These are phyloP conservation scores for Microtus richardsoni DNA, from an alignment of 2,113 vertebrate genomes.

Conservation along the genomic window DNA sequence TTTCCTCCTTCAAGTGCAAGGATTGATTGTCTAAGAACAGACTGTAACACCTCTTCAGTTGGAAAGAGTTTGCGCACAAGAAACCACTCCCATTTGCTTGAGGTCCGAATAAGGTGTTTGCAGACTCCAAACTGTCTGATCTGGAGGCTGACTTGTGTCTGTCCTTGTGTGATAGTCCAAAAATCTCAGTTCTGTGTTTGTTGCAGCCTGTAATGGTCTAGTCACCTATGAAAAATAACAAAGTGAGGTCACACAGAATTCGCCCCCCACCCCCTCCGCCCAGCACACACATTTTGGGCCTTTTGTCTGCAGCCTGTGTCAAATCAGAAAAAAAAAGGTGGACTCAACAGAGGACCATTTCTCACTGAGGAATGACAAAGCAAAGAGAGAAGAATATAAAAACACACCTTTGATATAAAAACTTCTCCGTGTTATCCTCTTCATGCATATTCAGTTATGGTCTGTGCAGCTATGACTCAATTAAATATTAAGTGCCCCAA, in stretches of 20 bases:
- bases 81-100: constrained; percentile 26
- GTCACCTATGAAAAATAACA: neutral
- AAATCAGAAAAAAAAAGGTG: neutral
- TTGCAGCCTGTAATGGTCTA: neutral
- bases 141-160: neutral
- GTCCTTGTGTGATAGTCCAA: neutral
- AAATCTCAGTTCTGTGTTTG: neutral
- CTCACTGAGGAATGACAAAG: neutral
- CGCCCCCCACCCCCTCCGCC: neutral
- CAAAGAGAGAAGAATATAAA: neutral
- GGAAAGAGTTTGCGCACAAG: neutral
- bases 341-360: neutral
- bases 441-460: constrained; percentile 22
- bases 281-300: neutral
- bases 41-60: neutral
- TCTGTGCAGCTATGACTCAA: constrained; percentile 65
- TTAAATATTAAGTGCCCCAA: constrained; percentile 57
- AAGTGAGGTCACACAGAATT: neutral
- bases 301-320: neutral
- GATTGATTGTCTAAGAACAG: constrained; percentile 11
- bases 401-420: neutral
- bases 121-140: neutral
- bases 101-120: neutral
- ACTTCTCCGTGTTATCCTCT: neutral
- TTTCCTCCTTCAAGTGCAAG: neutral